These are phyloP conservation scores for Laterallus jamaicensis DNA, from an alignment of 2,113 vertebrate species.

Conservation along the genomic window DNA sequence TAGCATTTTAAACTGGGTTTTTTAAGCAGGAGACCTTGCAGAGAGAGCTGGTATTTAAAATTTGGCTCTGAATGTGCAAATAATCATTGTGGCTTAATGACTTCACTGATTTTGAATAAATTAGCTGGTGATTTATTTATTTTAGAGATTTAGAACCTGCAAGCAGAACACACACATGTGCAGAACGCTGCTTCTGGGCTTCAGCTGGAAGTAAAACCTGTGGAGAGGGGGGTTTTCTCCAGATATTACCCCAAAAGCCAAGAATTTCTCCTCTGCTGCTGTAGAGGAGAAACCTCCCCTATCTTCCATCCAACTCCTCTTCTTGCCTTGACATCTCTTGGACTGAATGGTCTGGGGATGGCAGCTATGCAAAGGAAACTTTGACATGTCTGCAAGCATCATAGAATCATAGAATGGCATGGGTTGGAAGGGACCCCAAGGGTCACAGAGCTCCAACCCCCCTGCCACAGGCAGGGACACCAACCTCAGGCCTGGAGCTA, in stretches of 20 bases:
- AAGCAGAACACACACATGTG: fast-evolving
- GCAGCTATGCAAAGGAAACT: background rate
- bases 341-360: background rate
- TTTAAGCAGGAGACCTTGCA: background rate
- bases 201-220: background rate
- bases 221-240: background rate
- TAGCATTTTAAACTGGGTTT: background rate
- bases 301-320: background rate
- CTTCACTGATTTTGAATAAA: background rate
- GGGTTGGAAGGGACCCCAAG: no score
- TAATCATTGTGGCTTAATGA: background rate
- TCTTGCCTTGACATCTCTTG: background rate
- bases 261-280: background rate
- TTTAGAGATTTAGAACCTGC: background rate
- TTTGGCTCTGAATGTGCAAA: background rate
- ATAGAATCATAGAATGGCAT: no score
- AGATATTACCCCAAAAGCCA: no score
- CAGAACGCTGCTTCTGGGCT: fast-evolving
- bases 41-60: background rate
- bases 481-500: no score
- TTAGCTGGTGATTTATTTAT: background rate
- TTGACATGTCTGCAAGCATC: background rate
- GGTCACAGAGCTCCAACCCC: no score
- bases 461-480: no score
- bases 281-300: background rate